These are phyloP conservation scores for Sylvietta virens DNA, from an alignment of 2,113 vertebrate genomes.

Conservation along the genomic window DNA sequence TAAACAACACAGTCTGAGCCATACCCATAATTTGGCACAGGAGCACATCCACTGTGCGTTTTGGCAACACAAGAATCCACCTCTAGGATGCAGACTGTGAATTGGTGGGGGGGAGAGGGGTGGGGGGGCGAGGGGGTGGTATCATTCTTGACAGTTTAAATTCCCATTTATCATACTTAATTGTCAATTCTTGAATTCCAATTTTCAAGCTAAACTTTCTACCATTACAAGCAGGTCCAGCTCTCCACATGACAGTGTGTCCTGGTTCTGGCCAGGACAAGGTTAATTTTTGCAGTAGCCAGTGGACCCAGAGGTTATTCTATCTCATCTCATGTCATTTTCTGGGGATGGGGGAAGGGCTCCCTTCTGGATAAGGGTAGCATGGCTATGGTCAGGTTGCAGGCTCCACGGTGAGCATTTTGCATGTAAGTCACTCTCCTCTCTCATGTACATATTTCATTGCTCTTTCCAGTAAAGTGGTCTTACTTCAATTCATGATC, in stretches of 20 bases:
- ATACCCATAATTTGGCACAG: neutral
- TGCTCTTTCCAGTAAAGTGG: neutral
- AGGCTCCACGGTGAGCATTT: neutral
- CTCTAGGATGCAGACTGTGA: neutral
- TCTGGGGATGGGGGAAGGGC: neutral
- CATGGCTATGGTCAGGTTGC: neutral
- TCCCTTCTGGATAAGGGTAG: neutral
- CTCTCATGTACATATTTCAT: neutral
- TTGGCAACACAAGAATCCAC: neutral
- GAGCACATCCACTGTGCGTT: neutral
- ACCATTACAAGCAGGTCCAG: neutral
- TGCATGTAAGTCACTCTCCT: neutral
- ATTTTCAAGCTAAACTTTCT: neutral
- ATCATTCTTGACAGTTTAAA: neutral
- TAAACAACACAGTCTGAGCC: neutral
- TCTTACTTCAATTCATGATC: neutral
- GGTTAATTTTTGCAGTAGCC: neutral
- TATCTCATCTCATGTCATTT: neutral
- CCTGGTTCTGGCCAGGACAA: neutral
- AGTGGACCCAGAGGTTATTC: neutral
- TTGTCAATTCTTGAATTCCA: neutral
- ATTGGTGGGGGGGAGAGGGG: accelerated
- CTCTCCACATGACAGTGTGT: neutral
- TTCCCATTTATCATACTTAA: neutral
- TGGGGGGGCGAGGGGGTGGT: accelerated